Percentiles rank a stretch among this genome's conserved stretches.
phyloP scores from a whole-genome alignment of 2,113 vertebrate species.

The Apodemus sylvaticus region DNA sequence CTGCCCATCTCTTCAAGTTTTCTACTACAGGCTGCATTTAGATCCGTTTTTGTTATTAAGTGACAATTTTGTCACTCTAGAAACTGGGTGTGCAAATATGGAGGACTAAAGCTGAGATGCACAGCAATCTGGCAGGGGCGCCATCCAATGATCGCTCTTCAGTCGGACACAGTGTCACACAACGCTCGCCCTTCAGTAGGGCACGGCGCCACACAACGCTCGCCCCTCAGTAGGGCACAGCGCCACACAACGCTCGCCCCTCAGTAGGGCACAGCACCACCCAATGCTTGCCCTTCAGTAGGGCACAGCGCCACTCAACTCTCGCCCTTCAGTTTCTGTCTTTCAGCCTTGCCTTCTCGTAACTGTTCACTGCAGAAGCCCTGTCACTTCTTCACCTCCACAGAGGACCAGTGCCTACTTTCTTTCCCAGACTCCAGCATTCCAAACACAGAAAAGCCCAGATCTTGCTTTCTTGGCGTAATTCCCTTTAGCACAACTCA shows the following conservation, averaged over 20 bases:
- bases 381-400: background rate
- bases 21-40: background rate
- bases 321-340: background rate
- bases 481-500: slow-evolving; percentile 35
- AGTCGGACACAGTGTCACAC: too few species aligned
- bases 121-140: too few species aligned
- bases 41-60: background rate
- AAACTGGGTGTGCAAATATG: background rate
- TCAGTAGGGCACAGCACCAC: background rate
- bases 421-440: background rate
- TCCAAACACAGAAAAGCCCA: slow-evolving; percentile 15
- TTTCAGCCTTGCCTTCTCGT: background rate
- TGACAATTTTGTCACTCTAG: slow-evolving; percentile 6
- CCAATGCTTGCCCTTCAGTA: background rate
- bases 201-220: background rate
- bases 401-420: background rate
- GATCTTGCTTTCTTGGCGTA: slow-evolving; percentile 28
- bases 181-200: too few species aligned
- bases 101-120: background rate
- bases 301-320: too few species aligned
- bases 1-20: background rate
- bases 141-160: too few species aligned
- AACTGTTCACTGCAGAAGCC: background rate
- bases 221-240: background rate
- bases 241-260: too few species aligned